Percentiles rank a stretch among this genome's conserved stretches.
phyloP scores from a whole-genome alignment of 2,888 invertebrate species.

The Branchellion lobata region DNA sequence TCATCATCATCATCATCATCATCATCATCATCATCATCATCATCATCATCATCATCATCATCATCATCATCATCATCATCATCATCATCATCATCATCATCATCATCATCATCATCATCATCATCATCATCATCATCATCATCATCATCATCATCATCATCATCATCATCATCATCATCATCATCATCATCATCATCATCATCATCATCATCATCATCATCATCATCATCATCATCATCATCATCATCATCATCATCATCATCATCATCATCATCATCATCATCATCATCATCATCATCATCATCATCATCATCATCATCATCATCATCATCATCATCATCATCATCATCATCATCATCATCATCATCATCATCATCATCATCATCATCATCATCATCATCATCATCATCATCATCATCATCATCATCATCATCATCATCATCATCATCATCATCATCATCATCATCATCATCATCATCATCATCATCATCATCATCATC shows the following conservation, averaged over 20 bases:
- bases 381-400: background rate
- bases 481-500: background rate
- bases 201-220: background rate
- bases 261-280: background rate
- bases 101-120: background rate
- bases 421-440: background rate
- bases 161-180: background rate
- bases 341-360: background rate
- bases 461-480: background rate
- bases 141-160: background rate
- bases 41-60: background rate
- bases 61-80: background rate
- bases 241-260: background rate
- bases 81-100: background rate
- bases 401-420: background rate
- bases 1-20: background rate
- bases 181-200: background rate
- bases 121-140: background rate
- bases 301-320: background rate
- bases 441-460: background rate
- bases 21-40: background rate
- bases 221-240: background rate
- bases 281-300: background rate
- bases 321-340: background rate
- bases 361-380: background rate